Evolutionary conservation across 2,888 invertebrate genomes (phyloP), one percentile per base, ranked within the genome.

Genomic region (Seira sanloemensis): DNA sequence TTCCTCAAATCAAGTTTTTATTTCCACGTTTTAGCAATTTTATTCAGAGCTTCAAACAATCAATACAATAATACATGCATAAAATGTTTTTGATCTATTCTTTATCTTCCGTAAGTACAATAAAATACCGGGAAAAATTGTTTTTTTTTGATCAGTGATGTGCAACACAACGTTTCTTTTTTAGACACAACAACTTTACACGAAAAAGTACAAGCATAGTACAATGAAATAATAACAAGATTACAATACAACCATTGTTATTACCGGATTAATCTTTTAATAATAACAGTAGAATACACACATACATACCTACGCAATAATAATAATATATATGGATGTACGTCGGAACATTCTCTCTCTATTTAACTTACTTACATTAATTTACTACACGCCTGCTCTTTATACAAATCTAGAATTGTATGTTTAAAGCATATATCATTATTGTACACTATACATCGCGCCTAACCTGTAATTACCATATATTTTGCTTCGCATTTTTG

Each of bases 91-190:
- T 68, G 62, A 74, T 74, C 54, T 80, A 68, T 66, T n/a, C n/a
- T n/a, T n/a, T n/a, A n/a, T n/a, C 23, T 18, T 66, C 66, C 66
- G 58, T 58, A 74, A 81, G 75, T 81, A 81, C 81, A 81, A 81
- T 81, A 81, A 81, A 81, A 81, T 81, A 81, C 81, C 81, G 74
- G 79, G 80, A 75, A 65, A 75, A 80, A 62, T 19, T n/a, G n/a
- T n/a, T n/a, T n/a, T n/a, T n/a, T n/a, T n/a, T n/a, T n/a, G n/a
- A n/a, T n/a, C n/a, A n/a, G n/a, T n/a, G n/a, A n/a, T n/a, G n/a
- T n/a, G n/a, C n/a, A n/a, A n/a, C n/a, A 37, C 25, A 76, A 37
- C 75, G 21, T 37, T 37, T 46, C 19, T 76, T 62, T 79, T 67
- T 68, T 67, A 71, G 23, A 71, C 21, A 73, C 7, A 58, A 80